Conservation (phyloP, 2,113 vertebrate genomes). For the Regulus satrapa region DNA sequence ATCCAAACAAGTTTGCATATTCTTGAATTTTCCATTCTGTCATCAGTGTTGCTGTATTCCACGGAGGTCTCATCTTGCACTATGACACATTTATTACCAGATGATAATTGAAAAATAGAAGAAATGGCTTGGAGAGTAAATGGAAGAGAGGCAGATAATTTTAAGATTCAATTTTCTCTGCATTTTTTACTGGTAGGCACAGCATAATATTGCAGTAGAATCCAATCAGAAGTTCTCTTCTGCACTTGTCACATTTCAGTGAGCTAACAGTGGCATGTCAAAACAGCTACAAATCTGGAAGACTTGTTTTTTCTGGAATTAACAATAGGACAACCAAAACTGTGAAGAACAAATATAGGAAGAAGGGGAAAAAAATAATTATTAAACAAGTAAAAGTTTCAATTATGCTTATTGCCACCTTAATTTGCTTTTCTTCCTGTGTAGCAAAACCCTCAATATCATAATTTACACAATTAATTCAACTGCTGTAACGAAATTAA, state of each 20-base stretch:
- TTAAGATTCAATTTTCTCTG: slow-evolving; percentile 69
- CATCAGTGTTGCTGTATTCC: slow-evolving; percentile 6
- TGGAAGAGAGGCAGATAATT: slow-evolving; percentile 64
- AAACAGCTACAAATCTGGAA: slow-evolving; percentile 50
- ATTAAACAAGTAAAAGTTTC: slow-evolving; percentile 27
- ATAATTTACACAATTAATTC: slow-evolving; percentile 45
- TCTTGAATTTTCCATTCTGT: slow-evolving; percentile 29
- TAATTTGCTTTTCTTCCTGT: slow-evolving; percentile 28
- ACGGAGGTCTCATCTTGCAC: slow-evolving; percentile 47
- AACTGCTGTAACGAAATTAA: slow-evolving; percentile 41
- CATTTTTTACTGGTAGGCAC: slow-evolving; percentile 56
- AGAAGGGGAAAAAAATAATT: neutral
- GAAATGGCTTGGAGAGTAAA: slow-evolving; percentile 57
- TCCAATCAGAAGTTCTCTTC: slow-evolving; percentile 54
- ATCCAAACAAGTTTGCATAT: slow-evolving; percentile 60
- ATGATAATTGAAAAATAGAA: slow-evolving; percentile 72
- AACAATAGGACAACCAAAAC: slow-evolving; percentile 29
- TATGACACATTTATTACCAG: slow-evolving; percentile 65
- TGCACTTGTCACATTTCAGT: slow-evolving; percentile 43
- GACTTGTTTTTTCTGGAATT: slow-evolving; percentile 23
- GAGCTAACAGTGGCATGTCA: slow-evolving; percentile 47
- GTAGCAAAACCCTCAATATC: neutral
- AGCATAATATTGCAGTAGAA: slow-evolving; percentile 33
- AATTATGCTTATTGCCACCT: slow-evolving; percentile 29
- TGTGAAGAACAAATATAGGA: neutral